Conservation (phyloP, 1,140 invertebrate species). For the Pseudomyrmex cubaensis region DNA sequence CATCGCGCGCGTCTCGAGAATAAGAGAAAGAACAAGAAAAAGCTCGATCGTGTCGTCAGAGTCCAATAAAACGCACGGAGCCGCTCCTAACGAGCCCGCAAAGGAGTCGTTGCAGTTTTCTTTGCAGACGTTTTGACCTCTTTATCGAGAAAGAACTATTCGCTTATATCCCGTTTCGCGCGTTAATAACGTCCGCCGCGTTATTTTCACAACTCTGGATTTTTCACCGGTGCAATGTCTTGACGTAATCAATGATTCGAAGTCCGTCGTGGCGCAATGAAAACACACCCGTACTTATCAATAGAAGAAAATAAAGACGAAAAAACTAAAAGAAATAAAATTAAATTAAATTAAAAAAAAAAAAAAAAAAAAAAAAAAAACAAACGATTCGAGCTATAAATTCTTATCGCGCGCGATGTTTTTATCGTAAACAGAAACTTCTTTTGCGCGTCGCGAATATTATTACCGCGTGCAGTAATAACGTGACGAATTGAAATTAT, state of each 20-base stretch:
- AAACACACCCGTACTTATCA: neutral
- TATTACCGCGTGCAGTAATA: neutral
- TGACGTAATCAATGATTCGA: slow-evolving; percentile 10
- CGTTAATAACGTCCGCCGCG: slow-evolving; percentile 27
- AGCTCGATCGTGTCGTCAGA: neutral
- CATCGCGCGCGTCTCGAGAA: slow-evolving; percentile 1
- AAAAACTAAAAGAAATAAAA: no score
- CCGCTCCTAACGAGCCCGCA: slow-evolving; percentile 15
- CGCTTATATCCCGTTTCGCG: slow-evolving; percentile 14
- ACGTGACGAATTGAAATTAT: slow-evolving; percentile 8
- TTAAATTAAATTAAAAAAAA: no score
- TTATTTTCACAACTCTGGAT: slow-evolving; percentile 30
- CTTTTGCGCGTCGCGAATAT: slow-evolving; percentile 1
- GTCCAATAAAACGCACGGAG: slow-evolving; percentile 28
- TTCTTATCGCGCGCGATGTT: neutral
- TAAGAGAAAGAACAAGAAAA: neutral
- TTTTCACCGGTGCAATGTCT: neutral
- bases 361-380: no score
- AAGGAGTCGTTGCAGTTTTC: slow-evolving; percentile 13
- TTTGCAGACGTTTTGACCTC: slow-evolving; percentile 45
- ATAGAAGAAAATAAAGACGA: no score
- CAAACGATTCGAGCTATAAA: neutral
- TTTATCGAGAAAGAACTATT: neutral
- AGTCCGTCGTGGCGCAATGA: neutral
- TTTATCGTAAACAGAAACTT: neutral